These are phyloP conservation scores for Galago senegalensis DNA, from an alignment of 2,797 vertebrate species.

Conservation along the genomic window DNA sequence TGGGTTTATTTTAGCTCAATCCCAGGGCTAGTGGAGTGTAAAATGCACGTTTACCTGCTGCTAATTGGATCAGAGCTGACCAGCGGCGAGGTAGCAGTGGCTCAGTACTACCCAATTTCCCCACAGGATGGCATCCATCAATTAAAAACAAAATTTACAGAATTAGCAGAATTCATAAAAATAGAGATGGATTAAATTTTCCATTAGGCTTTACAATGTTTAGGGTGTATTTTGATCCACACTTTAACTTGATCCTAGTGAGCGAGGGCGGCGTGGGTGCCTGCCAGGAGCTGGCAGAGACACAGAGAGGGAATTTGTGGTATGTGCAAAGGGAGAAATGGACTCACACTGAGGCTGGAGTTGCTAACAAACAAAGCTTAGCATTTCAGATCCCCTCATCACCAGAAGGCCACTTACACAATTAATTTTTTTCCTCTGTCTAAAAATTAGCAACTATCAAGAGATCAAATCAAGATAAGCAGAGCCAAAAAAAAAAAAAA, in stretches of 20 bases:
- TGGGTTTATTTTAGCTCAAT: not conserved
- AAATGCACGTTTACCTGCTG: not conserved
- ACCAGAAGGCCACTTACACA: not conserved
- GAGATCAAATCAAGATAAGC: slow-evolving; percentile 56
- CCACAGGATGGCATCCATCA: slow-evolving; percentile 89
- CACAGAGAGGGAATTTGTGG: not conserved
- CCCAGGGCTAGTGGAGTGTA: not conserved
- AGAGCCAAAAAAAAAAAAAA: not conserved
- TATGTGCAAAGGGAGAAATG: slow-evolving; percentile 5
- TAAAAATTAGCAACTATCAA: slow-evolving; percentile 60
- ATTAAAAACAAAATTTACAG: slow-evolving; percentile 78
- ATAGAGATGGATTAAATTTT: slow-evolving; percentile 29
- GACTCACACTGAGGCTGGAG: not conserved
- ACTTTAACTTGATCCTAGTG: slow-evolving; percentile 60
- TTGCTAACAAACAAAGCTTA: not conserved
- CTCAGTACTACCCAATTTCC: slow-evolving; percentile 75
- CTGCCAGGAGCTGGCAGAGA: slow-evolving; percentile 52
- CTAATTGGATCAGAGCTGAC: not conserved
- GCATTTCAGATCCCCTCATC: not conserved
- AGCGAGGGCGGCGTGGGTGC: not conserved
- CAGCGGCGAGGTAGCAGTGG: not conserved
- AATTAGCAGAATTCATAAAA: not conserved
- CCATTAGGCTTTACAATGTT: not conserved
- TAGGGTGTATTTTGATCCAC: slow-evolving; percentile 74
- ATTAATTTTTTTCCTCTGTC: slow-evolving; percentile 44